Conservation (phyloP, 2,888 invertebrate genomes). For the Amitus sp. region DNA sequence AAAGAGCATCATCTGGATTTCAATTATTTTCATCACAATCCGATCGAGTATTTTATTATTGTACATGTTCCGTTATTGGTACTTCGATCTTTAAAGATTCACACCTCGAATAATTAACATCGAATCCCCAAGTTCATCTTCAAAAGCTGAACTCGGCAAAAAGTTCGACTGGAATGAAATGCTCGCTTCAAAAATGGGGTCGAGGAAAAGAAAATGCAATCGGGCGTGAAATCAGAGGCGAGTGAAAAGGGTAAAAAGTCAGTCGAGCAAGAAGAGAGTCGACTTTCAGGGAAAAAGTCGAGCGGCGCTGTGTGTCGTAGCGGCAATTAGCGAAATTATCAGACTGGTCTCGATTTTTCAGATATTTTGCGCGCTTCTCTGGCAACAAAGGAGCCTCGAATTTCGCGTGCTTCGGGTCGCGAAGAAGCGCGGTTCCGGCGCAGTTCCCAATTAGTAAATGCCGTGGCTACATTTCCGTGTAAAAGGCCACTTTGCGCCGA, state of each 20-base stretch:
- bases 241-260: conserved; percentile 4
- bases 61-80: no score
- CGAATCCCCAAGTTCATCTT: no score
- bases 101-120: no score
- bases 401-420: conserved; percentile 41
- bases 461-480: conserved; percentile 44
- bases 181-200: background rate
- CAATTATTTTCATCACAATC: no score
- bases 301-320: no score
- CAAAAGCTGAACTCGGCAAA: no score
- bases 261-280: background rate
- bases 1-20: no score
- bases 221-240: conserved; percentile 4
- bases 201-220: background rate
- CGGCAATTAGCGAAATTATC: conserved; percentile 39
- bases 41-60: no score
- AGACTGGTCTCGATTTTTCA: conserved; percentile 42
- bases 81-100: no score
- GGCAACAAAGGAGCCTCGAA: conserved; percentile 12
- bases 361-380: conserved; percentile 39
- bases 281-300: background rate
- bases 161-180: background rate
- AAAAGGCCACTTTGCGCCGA: conserved; percentile 26
- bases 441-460: conserved; percentile 48
- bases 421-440: conserved; percentile 33